Evolutionary conservation across 2,888 invertebrate genomes (phyloP), one percentile per base, ranked within the genome.

Genomic region (Eustalomyia histrio): DNA sequence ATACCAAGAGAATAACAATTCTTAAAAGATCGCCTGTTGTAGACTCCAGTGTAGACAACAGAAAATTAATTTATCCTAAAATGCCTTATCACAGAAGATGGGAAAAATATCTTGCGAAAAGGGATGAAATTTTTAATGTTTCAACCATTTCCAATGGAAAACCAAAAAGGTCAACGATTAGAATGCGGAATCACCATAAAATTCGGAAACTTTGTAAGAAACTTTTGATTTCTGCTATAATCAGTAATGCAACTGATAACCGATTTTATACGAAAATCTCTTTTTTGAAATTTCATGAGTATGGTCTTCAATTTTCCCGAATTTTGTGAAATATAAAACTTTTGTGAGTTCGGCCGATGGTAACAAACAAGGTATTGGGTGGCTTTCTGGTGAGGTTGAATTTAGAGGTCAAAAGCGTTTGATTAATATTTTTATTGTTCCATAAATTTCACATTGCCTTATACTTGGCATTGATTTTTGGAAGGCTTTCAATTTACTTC

Each of bases 401-500:
- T 73, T n/a, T n/a, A n/a, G n/a, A n/a, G n/a, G n/a, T n/a, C n/a
- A n/a, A n/a, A n/a, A n/a, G n/a, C n/a, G n/a, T n/a, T 9, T n/a
- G 29, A n/a, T 82, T n/a, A 74, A 74, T n/a, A 53, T 33, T 33
- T 33, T 81, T 10, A 60, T 78, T 3, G 68, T 81, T 6, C 81
- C 81, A 2, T 50, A 61, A 0, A 57, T 80, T 9, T 12, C 16
- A 9, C 72, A 80, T 52, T 24, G 69, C 0, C 18, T 80, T 9
- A 73, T 76, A 35, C 24, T 72, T 6, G 80, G 76, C 0, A 50
- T 76, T 2, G 80, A 80, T 64, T 78, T 79, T 55, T 79, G 79
- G 76, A 17, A 55, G 5, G 57, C 52, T 2, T 47, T 64, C 55
- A 55, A 63, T 12, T 9, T 72, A 8, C 61, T 39, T 2, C 24